Conservation (phyloP, 2,888 invertebrate species). For the Gastracanthus pulcherrimus region DNA sequence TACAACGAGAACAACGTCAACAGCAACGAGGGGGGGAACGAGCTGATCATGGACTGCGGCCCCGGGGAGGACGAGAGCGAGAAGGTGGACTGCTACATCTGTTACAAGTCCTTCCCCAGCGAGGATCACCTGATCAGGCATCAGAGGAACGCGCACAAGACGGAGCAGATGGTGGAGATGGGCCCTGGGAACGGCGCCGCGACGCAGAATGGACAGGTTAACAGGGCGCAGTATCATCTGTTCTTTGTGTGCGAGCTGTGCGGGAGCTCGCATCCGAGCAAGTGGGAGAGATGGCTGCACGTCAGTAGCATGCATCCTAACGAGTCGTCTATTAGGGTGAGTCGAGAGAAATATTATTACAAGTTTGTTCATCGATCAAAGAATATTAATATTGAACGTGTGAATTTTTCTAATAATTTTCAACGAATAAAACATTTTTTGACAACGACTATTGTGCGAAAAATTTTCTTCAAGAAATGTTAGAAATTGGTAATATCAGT, state of each 20-base stretch:
- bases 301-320: conserved; percentile 76
- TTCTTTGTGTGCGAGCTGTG: conserved; percentile 78
- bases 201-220: conserved; percentile 69
- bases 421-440: too few relatives aligned
- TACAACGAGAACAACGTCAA: conserved; percentile 71
- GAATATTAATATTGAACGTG: too few relatives aligned
- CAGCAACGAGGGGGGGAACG: conserved; percentile 67
- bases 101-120: conserved; percentile 77
- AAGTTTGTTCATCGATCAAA: too few relatives aligned
- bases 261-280: conserved; percentile 77
- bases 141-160: conserved; percentile 76
- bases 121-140: conserved; percentile 78
- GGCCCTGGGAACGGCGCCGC: conserved; percentile 55
- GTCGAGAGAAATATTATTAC: background rate
- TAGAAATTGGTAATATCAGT: too few relatives aligned
- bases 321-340: conserved; percentile 73
- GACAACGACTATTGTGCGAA: too few relatives aligned
- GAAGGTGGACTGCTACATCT: conserved; percentile 76
- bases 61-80: conserved; percentile 74
- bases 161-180: conserved; percentile 65
- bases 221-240: conserved; percentile 74
- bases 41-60: conserved; percentile 68
- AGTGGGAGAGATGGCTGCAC: conserved; percentile 79
- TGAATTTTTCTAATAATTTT: too few relatives aligned
- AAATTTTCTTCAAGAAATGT: too few relatives aligned